phyloP scores from a whole-genome alignment of 2,797 vertebrate genomes.

The Myiotriccus ornatus region DNA sequence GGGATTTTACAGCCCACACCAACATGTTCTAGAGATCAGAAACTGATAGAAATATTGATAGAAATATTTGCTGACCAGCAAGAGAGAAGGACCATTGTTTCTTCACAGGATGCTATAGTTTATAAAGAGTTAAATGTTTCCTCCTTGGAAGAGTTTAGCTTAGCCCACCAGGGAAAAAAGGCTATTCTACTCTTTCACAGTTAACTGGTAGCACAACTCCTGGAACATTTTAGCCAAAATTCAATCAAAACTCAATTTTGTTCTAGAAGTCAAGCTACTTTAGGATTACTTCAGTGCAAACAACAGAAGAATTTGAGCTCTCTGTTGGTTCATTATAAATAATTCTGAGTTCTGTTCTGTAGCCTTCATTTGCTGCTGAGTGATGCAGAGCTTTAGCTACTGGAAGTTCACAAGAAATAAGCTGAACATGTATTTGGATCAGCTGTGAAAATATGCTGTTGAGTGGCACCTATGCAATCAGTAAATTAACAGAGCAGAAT shows the following conservation, averaged over 20 bases:
- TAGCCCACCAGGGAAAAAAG: not conserved
- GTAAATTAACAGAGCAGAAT: not conserved
- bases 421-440: not conserved
- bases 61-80: not conserved
- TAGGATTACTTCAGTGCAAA: not conserved
- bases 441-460: not conserved
- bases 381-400: not conserved
- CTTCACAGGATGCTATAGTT: not conserved
- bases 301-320: not conserved
- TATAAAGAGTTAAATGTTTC: not conserved
- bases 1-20: not conserved
- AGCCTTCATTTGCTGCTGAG: not conserved
- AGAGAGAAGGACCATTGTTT: not conserved
- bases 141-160: not conserved
- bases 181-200: not conserved
- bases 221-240: not conserved
- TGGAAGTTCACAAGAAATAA: not conserved
- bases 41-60: not conserved
- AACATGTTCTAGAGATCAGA: not conserved
- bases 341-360: not conserved
- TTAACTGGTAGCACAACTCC: not conserved
- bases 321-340: not conserved
- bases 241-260: not conserved
- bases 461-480: not conserved
- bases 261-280: not conserved